These are phyloP conservation scores for Oscheius sp. DNA, from an alignment of 2,888 invertebrate species.

Conservation along the genomic window DNA sequence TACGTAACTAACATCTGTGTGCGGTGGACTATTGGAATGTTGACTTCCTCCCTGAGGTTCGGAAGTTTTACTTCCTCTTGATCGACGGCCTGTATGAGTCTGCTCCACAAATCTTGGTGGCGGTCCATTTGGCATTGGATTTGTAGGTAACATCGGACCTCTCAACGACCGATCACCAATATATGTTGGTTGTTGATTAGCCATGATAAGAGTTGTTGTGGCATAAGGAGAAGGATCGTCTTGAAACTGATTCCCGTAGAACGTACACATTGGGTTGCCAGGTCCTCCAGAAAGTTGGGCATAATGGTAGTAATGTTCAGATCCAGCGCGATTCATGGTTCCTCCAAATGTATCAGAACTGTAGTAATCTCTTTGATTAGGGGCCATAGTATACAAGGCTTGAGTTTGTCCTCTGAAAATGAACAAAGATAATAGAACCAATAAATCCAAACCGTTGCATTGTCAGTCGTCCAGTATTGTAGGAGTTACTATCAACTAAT, in stretches of 20 bases:
- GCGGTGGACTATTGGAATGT: constrained; percentile 61
- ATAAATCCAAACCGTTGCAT: constrained; percentile 37
- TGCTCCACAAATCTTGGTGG: constrained; percentile 51
- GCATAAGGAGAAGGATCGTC: constrained; percentile 70
- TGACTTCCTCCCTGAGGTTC: constrained; percentile 47
- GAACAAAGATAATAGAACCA: not conserved
- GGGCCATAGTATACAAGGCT: constrained; percentile 55
- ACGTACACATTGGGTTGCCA: constrained; percentile 55
- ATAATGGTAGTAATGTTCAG: constrained; percentile 61
- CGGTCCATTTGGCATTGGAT: constrained; percentile 58
- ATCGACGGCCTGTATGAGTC: constrained; percentile 42
- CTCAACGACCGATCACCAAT: constrained; percentile 54
- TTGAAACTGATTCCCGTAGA: constrained; percentile 61
- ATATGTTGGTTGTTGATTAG: constrained; percentile 60
- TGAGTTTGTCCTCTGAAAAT: constrained; percentile 26
- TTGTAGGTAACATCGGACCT: constrained; percentile 55
- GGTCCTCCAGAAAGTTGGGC: constrained; percentile 58
- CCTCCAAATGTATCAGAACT: constrained; percentile 48
- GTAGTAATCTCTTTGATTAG: constrained; percentile 57
- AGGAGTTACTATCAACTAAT: constrained; percentile 47
- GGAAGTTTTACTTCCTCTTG: constrained; percentile 45
- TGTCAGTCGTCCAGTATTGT: constrained; percentile 45
- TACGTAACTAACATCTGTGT: constrained; percentile 66
- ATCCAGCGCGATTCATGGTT: constrained; percentile 48
- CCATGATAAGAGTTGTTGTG: constrained; percentile 67